phyloP scores from a whole-genome alignment of 2,113 vertebrate genomes.

The Anolis carolinensis region DNA sequence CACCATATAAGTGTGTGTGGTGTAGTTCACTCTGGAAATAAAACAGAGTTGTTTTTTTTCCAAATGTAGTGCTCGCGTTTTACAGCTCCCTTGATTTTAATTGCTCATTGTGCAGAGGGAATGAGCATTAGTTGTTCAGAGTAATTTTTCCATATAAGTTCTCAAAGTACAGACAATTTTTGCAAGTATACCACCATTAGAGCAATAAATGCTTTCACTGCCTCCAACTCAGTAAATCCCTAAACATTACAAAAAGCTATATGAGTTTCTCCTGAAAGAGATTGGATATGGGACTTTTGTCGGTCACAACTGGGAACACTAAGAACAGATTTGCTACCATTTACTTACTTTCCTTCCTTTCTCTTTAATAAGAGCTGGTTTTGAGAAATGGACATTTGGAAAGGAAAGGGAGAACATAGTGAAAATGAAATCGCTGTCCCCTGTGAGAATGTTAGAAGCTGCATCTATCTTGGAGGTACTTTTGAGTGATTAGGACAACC shows the following conservation, averaged over 20 bases:
- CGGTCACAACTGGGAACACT: conserved; percentile 48
- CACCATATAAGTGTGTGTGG: too few species aligned
- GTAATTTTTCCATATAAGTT: conserved; percentile 51
- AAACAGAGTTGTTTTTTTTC: background rate
- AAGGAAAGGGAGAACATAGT: background rate
- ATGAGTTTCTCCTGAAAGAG: conserved; percentile 48
- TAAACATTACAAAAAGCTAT: conserved; percentile 56
- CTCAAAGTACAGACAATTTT: conserved; percentile 60
- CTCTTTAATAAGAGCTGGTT: conserved; percentile 35
- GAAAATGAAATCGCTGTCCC: conserved; percentile 15
- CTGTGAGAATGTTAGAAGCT: background rate
- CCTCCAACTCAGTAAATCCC: conserved; percentile 56
- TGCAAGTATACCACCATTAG: conserved; percentile 65
- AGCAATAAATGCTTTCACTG: conserved; percentile 56
- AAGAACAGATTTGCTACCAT: conserved; percentile 20
- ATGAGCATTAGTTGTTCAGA: conserved; percentile 23
- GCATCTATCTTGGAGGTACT: background rate
- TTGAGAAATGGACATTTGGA: conserved; percentile 22
- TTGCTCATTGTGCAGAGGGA: conserved; percentile 32
- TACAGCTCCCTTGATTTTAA: conserved; percentile 12
- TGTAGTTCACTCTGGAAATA: conserved; percentile 21
- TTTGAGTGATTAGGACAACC: conserved; percentile 11
- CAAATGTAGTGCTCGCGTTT: conserved; percentile 19
- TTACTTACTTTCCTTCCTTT: background rate
- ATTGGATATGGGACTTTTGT: conserved; percentile 54